phyloP scores from a whole-genome alignment of 2,113 vertebrate species.

The Salvelinus sp. region DNA sequence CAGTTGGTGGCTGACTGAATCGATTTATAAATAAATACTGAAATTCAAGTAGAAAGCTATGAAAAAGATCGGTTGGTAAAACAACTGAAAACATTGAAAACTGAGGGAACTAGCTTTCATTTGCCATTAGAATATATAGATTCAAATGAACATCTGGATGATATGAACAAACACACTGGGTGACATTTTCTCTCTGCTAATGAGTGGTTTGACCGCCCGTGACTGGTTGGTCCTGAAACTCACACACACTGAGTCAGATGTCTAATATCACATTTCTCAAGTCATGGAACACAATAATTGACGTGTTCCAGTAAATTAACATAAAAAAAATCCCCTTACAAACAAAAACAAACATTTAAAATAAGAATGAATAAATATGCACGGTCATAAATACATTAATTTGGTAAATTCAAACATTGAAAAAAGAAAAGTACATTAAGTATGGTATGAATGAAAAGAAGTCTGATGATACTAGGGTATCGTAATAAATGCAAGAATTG shows the following conservation, averaged over 20 bases:
- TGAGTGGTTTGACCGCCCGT: background rate
- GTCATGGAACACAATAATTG: conserved; percentile 14
- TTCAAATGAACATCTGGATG: conserved; percentile 25
- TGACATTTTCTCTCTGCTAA: conserved; percentile 24
- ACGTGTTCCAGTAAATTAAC: conserved; percentile 19
- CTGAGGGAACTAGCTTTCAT: conserved; percentile 33
- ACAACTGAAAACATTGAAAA: conserved; percentile 39
- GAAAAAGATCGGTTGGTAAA: conserved; percentile 38
- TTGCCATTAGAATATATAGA: conserved; percentile 10
- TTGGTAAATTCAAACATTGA: conserved; percentile 70
- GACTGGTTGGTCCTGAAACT: conserved; percentile 17
- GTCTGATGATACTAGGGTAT: background rate
- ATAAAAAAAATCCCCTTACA: conserved; percentile 25
- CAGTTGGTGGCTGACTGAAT: conserved; percentile 27
- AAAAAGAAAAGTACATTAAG: conserved; percentile 57
- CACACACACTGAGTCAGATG: conserved; percentile 47
- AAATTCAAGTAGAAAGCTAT: conserved; percentile 72
- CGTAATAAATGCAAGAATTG: background rate
- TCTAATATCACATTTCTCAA: conserved; percentile 20
- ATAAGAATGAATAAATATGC: conserved; percentile 77
- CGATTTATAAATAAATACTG: conserved; percentile 69
- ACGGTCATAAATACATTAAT: conserved; percentile 74
- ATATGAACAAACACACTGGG: conserved; percentile 45
- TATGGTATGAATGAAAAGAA: conserved; percentile 42
- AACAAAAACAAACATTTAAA: conserved; percentile 61